Base-by-base conservation (phyloP, 2,113 vertebrate genomes). In the Neogale vison region DNA sequence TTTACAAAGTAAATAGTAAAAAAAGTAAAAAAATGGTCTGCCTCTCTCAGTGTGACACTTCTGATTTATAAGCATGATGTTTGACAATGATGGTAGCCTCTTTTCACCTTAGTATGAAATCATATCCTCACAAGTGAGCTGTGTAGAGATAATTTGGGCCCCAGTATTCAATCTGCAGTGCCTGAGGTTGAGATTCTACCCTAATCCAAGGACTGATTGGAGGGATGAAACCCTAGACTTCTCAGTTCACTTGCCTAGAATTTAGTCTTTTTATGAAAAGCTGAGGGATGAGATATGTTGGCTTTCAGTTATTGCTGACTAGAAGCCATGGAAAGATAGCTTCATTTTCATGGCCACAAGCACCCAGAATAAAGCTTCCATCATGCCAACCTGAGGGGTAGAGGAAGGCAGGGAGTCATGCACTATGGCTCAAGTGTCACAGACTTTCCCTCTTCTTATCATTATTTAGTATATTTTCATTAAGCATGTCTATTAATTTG, bases 101-200 rank as follows among this genome's bases (percentile, higher is more conserved):
- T 34, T 29, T 24, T 29, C 29, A 4, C 45, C 29, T 42, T 72
- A 15, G 18, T n/a, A n/a, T 45, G 12, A 24, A 59, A 50, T 69
- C 5, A 50, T 34, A 34, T n/a, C 20, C 20, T 81, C 31, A n/a
- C 13, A 12, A 82, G 20, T 61, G 36, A 29, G n/a, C 20, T 86
- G 61, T 0, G 1, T 20, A 7, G n/a, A 1, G 34, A 63, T 21
- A 34, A 61, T 39, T 8, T 61, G 18, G 13, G 11, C 14, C 12
- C 18, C 12, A 47, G 29, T 34, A 17, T 81, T 61, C 24, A 42
- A 74, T 69, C 21, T 74, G 34, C 52, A 29, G 52, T n/a, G 18
- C 21, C 13, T 82, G 7, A 36, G 20, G 23, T 29, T 45, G 12
- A 81, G 5, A 13, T 15, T 81, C 21, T 50, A 11, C 29, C 55